Evolutionary conservation across 2,113 vertebrate genomes (phyloP).

Genomic region (cattle (Bos taurus)): ARS-UCD2.0 NC_037332.1:99086501-99087000

Average conservation of each 20-base stretch:
- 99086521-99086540: background rate
- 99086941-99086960: background rate
- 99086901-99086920: background rate
- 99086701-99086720: background rate
- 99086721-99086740: background rate
- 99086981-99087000: background rate
- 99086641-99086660: background rate
- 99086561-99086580: background rate
- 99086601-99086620: background rate
- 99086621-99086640: background rate
- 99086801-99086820: background rate
- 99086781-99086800: background rate
- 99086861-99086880: background rate
- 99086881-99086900: background rate
- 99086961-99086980: background rate
- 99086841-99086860: background rate
- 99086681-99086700: background rate
- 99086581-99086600: fast-evolving
- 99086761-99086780: background rate
- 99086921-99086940: background rate
- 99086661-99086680: background rate
- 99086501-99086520: background rate
- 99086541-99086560: background rate
- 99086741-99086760: background rate
- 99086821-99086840: background rate